Base-by-base conservation (phyloP, 2,113 vertebrate genomes). In the Ardeotis arabs region DNA sequence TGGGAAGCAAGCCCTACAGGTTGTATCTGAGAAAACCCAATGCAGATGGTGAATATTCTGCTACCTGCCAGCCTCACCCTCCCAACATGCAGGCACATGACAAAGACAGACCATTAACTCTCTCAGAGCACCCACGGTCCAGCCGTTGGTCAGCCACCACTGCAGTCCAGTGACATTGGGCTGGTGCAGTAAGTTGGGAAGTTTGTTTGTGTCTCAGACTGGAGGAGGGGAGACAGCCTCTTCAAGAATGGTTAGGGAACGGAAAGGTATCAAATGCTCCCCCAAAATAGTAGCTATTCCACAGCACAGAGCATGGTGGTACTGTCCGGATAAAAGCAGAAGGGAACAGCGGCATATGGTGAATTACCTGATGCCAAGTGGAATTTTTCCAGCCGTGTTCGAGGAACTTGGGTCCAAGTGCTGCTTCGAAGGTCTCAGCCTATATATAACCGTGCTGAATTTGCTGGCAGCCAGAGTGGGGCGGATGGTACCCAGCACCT, bases 211-310 rank as follows among this genome's bases (percentile, higher is more conserved):
- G 58, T 76, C 75, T 44, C 68, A 80, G 47, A 28, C n/a, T 75
- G 84, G 75, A 90, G 60, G 27, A 92, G 59, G 22, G 31, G 15
- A 84, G 31, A 55, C 14, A 52, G 60, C 62, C 68, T 53, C 79
- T 89, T 91, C 78, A 64, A 59, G 88, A 92, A 67, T 24, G 39
- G 66, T 33, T 92, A 75, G 58, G 67, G 96, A 90, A 90, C 4
- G 58, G 91, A 94, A 94, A 89, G 90, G 52, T 93, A 96, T 94
- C 93, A 49, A 63, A 87, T 95, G 15, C 4, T 52, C 60, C 81
- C 89, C 62, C 49, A 79, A 50, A 97, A 97, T 95, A 96, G 96
- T 79, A 94, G 91, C 62, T 84, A 21, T 93, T 85, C 84, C 89
- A 81, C 64, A 92, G 85, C 47, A 22, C n/a, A 44, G 89, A 17